These are phyloP conservation scores for Lerista edwardsae DNA, from an alignment of 2,797 vertebrate genomes.

Conservation along the genomic window DNA sequence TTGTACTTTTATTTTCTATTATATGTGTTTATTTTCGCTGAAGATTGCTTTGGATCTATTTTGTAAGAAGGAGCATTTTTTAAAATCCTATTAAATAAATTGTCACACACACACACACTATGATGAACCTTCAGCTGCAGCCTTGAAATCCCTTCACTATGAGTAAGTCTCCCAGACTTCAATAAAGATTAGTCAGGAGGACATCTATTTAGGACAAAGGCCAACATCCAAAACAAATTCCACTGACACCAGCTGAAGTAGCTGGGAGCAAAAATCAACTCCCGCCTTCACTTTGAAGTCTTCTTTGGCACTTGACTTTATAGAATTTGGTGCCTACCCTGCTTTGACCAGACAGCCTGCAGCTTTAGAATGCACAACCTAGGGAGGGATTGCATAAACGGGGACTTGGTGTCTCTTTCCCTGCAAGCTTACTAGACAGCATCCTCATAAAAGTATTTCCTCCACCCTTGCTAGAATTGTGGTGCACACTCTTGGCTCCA, in stretches of 20 bases:
- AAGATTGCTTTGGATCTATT: background rate
- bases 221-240: slow-evolving; percentile 24
- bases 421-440: slow-evolving; percentile 25
- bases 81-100: background rate
- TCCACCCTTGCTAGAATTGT: slow-evolving; percentile 21
- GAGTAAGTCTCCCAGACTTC: slow-evolving; percentile 2
- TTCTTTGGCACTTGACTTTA: background rate
- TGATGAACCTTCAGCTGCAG: background rate
- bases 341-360: slow-evolving; percentile 27
- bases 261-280: slow-evolving; percentile 8
- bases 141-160: background rate
- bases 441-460: slow-evolving; percentile 29
- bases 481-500: slow-evolving; percentile 15
- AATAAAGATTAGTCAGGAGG: slow-evolving; percentile 16
- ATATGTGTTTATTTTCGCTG: background rate
- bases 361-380: slow-evolving; percentile 4
- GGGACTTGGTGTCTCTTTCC: background rate
- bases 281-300: slow-evolving; percentile 20
- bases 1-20: background rate
- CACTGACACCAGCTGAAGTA: background rate
- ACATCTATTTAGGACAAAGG: slow-evolving; percentile 10
- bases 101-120: background rate
- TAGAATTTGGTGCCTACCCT: background rate
- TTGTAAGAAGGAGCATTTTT: background rate
- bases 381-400: background rate